These are phyloP conservation scores for Lordiphosa collinella DNA, from an alignment of 1,140 invertebrate species.

Conservation along the genomic window DNA sequence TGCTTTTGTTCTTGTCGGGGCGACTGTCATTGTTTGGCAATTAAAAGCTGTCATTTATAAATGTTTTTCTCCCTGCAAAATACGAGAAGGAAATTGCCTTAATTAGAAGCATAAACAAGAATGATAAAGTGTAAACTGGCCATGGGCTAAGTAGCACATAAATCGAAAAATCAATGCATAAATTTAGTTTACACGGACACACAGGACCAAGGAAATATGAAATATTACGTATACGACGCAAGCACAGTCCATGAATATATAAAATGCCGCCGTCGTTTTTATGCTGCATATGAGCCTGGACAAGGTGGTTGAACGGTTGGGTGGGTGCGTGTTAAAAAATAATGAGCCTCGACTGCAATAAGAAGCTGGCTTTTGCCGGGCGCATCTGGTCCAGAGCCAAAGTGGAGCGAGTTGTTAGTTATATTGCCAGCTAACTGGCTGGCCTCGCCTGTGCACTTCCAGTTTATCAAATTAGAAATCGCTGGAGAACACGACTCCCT, in stretches of 20 bases:
- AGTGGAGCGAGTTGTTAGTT: background rate
- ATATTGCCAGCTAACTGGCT: constrained; percentile 15
- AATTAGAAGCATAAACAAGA: constrained; percentile 1
- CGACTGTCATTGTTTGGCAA: constrained; percentile 66
- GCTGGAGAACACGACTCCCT: constrained; percentile 12
- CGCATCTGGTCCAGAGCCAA: constrained; percentile 27
- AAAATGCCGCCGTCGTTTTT: no score
- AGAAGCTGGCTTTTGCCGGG: constrained; percentile 35
- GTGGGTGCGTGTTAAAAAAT: constrained; percentile 47
- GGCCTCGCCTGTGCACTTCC: constrained; percentile 23
- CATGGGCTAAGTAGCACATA: constrained; percentile 29
- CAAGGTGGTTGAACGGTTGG: background rate
- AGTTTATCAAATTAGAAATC: constrained; percentile 71
- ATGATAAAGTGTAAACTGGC: no score
- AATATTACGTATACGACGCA: constrained; percentile 67
- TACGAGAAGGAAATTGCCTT: background rate
- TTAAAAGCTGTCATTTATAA: constrained; percentile 73
- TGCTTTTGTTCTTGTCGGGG: constrained; percentile 37
- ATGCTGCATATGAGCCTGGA: background rate
- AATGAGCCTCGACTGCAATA: constrained; percentile 58
- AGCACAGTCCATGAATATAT: constrained; percentile 34
- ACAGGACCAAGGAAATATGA: background rate
- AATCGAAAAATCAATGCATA: constrained; percentile 66
- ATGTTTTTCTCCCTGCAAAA: constrained; percentile 29
- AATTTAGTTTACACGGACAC: constrained; percentile 29